Evolutionary conservation across 2,113 vertebrate species (phyloP).

Genomic region (Nerophis lumbriciformis): DNA sequence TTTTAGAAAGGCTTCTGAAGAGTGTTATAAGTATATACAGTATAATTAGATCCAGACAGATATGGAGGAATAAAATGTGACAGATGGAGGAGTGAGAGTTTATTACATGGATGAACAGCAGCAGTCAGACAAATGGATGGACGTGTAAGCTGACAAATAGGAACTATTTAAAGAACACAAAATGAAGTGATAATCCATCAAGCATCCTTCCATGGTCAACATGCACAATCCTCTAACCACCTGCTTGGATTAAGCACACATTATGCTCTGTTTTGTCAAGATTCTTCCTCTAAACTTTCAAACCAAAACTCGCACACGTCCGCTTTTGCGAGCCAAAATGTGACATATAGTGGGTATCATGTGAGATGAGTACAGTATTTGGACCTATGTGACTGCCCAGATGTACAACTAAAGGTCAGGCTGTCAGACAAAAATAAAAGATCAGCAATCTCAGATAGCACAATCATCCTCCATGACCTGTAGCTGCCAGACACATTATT

Average conservation of each 20-base stretch:
- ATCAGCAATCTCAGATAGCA: constrained; percentile 17
- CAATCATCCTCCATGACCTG: constrained; percentile 35
- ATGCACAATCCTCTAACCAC: constrained; percentile 55
- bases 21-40: constrained; percentile 24
- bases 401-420: constrained; percentile 63
- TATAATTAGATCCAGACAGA: constrained; percentile 17
- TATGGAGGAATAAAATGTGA: constrained; percentile 1
- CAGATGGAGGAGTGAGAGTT: constrained; percentile 41
- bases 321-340: constrained; percentile 1
- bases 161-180: constrained; percentile 41
- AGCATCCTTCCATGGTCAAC: constrained; percentile 48
- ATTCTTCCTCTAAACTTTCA: neutral
- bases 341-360: constrained; percentile 18
- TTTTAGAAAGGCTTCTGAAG: constrained; percentile 21
- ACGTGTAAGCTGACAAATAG: constrained; percentile 43
- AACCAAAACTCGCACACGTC: neutral
- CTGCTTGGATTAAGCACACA: constrained; percentile 44
- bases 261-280: neutral
- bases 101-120: constrained; percentile 30
- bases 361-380: constrained; percentile 59
- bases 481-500: neutral
- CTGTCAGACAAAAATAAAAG: constrained; percentile 46
- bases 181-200: constrained; percentile 48
- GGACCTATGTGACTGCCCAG: constrained; percentile 47
- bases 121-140: constrained; percentile 35